phyloP scores from a whole-genome alignment of 2,888 invertebrate species.

The Encarsia formosa region DNA sequence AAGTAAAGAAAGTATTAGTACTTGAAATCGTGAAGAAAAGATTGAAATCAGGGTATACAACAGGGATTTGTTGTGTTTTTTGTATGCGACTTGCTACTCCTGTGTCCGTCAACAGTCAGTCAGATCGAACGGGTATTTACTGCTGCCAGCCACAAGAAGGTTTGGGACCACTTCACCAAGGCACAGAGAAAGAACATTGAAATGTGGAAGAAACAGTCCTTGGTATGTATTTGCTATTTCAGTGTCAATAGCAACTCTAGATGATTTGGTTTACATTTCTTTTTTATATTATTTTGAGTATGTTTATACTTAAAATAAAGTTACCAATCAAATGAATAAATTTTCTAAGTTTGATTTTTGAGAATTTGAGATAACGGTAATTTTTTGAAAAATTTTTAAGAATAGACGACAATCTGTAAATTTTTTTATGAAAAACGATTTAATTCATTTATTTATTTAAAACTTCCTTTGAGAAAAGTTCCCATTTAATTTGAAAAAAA shows the following conservation, averaged over 20 bases:
- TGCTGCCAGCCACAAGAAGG: constrained; percentile 94
- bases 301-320: too few relatives aligned
- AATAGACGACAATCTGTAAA: too few relatives aligned
- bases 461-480: too few relatives aligned
- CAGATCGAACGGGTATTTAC: constrained; percentile 98
- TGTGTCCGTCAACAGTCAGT: constrained; percentile 73
- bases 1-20: constrained; percentile 32
- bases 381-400: too few relatives aligned
- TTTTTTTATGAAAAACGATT: too few relatives aligned
- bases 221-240: constrained; percentile 63
- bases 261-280: constrained; percentile 16
- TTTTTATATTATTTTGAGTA: too few relatives aligned
- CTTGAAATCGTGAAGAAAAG: constrained; percentile 29
- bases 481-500: too few relatives aligned
- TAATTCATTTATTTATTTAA: too few relatives aligned
- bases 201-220: constrained; percentile 94
- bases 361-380: too few relatives aligned
- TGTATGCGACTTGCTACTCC: constrained; percentile 51
- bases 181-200: constrained; percentile 98
- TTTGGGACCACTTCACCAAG: constrained; percentile 99
- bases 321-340: too few relatives aligned
- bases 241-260: constrained; percentile 21
- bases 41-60: constrained; percentile 45
- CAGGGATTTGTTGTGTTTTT: constrained; percentile 52
- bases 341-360: too few relatives aligned